phyloP scores from a whole-genome alignment of 2,113 vertebrate genomes.

The Lipotes vexillifer region DNA sequence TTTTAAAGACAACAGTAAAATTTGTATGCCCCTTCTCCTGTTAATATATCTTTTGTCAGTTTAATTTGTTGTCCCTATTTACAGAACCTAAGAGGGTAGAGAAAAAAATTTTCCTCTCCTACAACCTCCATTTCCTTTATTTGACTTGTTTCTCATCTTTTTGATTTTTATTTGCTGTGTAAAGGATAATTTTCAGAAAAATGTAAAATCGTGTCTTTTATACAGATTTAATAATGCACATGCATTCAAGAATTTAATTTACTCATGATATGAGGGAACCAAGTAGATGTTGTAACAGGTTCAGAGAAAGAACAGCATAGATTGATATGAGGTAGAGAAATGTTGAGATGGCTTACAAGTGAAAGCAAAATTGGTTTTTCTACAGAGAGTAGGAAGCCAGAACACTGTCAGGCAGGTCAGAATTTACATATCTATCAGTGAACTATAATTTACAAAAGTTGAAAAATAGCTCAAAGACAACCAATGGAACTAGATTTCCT shows the following conservation, averaged over 20 bases:
- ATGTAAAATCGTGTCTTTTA: not conserved
- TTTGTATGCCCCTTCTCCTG: not conserved
- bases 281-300: not conserved
- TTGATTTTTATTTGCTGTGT: not conserved
- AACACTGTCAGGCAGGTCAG: not conserved
- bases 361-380: not conserved
- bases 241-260: not conserved
- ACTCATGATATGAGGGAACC: not conserved
- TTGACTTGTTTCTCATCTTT: not conserved
- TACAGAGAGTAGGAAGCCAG: not conserved
- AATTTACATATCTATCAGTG: not conserved
- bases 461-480: not conserved
- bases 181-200: conserved; percentile 10
- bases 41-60: not conserved
- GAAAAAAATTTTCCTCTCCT: not conserved
- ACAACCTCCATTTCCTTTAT: not conserved
- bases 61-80: not conserved
- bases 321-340: not conserved
- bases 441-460: not conserved
- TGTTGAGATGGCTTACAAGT: not conserved
- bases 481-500: not conserved
- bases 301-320: not conserved
- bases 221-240: not conserved
- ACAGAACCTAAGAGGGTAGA: not conserved
- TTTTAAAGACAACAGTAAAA: not conserved